These are phyloP conservation scores for Mercenaria mercenaria DNA, from an alignment of 1,140 invertebrate species.

Conservation along the genomic window DNA sequence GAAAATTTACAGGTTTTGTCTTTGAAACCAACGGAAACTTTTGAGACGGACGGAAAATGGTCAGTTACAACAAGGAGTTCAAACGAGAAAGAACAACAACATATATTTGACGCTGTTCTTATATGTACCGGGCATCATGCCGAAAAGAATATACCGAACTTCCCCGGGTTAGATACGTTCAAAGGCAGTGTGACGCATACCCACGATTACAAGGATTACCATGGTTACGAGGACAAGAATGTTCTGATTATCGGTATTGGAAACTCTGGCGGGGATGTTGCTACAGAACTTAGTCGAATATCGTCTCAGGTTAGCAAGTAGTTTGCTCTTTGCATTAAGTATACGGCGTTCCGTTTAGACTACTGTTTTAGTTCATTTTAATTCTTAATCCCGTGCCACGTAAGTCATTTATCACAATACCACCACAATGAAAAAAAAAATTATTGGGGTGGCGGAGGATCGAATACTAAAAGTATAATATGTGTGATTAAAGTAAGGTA, in stretches of 20 bases:
- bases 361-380: too few species aligned
- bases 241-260: constrained; percentile 87
- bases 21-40: not conserved
- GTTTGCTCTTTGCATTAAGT: too few species aligned
- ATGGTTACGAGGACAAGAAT: constrained; percentile 84
- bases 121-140: constrained; percentile 85
- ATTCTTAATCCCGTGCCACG: too few species aligned
- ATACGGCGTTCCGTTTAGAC: too few species aligned
- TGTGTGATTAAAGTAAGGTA: too few species aligned
- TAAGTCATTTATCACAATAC: too few species aligned
- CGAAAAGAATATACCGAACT: constrained; percentile 82
- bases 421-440: too few species aligned
- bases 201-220: constrained; percentile 84
- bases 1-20: constrained; percentile 68
- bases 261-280: constrained; percentile 87
- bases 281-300: constrained; percentile 86
- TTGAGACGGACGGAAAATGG: constrained; percentile 67
- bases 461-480: too few species aligned
- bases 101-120: constrained; percentile 83
- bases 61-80: constrained; percentile 82
- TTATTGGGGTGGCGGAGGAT: too few species aligned
- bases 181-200: constrained; percentile 86
- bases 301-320: constrained; percentile 85
- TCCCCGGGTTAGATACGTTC: constrained; percentile 85
- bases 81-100: constrained; percentile 78